Evolutionary conservation across 2,113 vertebrate species (phyloP).

Genomic region (Thermophis baileyi): DNA sequence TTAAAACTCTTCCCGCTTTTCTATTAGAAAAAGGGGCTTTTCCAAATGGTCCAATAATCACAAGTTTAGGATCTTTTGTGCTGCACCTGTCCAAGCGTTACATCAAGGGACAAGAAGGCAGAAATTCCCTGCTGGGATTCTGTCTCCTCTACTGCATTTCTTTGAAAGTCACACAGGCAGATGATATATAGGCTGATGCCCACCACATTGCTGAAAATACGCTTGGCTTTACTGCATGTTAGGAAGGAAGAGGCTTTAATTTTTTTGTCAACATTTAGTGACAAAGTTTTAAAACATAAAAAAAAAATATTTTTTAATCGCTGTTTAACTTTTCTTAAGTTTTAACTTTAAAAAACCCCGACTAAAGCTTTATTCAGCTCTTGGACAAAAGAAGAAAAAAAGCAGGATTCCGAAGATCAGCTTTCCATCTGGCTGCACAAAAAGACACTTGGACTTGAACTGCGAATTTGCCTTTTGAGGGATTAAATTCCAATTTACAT

Average conservation of each 20-base stretch:
- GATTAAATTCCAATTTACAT: slow-evolving; percentile 61
- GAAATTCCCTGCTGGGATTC: slow-evolving; percentile 51
- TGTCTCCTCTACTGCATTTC: slow-evolving; percentile 55
- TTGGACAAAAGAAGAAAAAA: slow-evolving; percentile 15
- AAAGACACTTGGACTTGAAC: slow-evolving; percentile 62
- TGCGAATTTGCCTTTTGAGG: slow-evolving; percentile 52
- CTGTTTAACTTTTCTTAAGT: neutral
- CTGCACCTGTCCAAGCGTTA: slow-evolving; percentile 56
- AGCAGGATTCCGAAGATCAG: neutral
- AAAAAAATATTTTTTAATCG: neutral
- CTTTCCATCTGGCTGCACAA: slow-evolving; percentile 34
- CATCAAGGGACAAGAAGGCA: slow-evolving; percentile 54
- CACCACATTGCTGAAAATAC: slow-evolving; percentile 51
- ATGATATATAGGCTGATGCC: slow-evolving; percentile 43
- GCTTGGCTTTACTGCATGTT: slow-evolving; percentile 49
- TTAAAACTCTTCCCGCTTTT: neutral
- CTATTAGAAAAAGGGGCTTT: slow-evolving; percentile 10
- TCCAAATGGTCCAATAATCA: slow-evolving; percentile 40
- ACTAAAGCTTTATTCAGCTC: slow-evolving; percentile 2
- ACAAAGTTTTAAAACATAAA: neutral
- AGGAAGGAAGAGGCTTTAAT: neutral
- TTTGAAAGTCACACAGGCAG: slow-evolving; percentile 54
- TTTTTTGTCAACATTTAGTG: slow-evolving; percentile 38
- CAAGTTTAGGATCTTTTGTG: slow-evolving; percentile 50
- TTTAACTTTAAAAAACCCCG: neutral